A percentile compares a stretch with the other conserved stretches of the same genome.
Evolutionary conservation across 1,140 invertebrate species (phyloP).

Genomic region (Drosophila gunungcola): DNA sequence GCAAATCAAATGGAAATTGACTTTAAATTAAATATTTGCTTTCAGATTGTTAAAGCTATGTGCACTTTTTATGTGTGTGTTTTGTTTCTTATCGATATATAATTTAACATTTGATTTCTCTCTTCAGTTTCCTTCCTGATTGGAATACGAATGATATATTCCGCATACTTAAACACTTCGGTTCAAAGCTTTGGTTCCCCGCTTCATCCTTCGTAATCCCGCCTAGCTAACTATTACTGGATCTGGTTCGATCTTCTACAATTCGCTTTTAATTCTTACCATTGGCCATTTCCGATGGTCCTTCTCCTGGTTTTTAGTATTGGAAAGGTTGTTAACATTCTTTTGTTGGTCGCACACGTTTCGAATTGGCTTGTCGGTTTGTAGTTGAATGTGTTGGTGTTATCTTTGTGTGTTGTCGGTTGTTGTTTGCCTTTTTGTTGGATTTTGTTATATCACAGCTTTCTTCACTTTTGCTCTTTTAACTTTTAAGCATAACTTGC

Average conservation of each 20-base stretch:
- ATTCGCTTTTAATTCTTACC: slow-evolving; percentile 5
- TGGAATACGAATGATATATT: slow-evolving; percentile 7
- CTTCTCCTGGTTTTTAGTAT: slow-evolving; percentile 8
- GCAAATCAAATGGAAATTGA: slow-evolving; percentile 62
- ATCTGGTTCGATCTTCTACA: slow-evolving; percentile 18
- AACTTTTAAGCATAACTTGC: slow-evolving; percentile 79
- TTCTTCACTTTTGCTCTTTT: slow-evolving; percentile 73
- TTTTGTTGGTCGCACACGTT: slow-evolving; percentile 80
- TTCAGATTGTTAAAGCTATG: slow-evolving; percentile 34
- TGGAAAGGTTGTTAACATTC: slow-evolving; percentile 62
- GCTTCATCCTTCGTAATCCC: slow-evolving; percentile 17
- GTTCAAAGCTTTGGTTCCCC: slow-evolving; percentile 40
- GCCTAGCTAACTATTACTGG: slow-evolving; percentile 61
- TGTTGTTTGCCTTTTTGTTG: slow-evolving; percentile 45
- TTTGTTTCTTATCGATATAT: slow-evolving; percentile 48
- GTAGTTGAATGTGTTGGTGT: slow-evolving; percentile 38
- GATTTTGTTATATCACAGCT: slow-evolving; percentile 72
- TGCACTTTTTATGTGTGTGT: slow-evolving; percentile 48
- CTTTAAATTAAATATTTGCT: slow-evolving; percentile 46
- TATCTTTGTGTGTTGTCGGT: slow-evolving; percentile 46
- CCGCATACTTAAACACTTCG: slow-evolving; percentile 24
- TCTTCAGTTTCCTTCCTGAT: slow-evolving; percentile 23
- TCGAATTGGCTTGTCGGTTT: slow-evolving; percentile 69
- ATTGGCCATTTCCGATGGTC: slow-evolving; percentile 19
- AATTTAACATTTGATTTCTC: slow-evolving; percentile 55